Conservation (phyloP, 2,797 vertebrate genomes). For the Mareca penelope region DNA sequence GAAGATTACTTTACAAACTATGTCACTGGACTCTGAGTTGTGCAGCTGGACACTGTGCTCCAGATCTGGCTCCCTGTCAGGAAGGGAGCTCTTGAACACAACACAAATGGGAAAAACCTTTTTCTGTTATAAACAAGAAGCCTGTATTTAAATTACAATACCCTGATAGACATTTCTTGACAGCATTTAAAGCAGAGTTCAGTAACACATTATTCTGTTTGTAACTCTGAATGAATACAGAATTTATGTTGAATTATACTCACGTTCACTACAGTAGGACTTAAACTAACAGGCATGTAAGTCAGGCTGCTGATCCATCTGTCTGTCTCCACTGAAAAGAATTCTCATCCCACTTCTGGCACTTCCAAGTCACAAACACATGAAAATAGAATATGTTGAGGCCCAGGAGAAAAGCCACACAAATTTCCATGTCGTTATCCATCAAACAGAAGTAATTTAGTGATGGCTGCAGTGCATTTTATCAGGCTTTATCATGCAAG, state of each 20-base stretch:
- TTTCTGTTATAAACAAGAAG: background rate
- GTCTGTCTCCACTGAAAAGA: background rate
- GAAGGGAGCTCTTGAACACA: background rate
- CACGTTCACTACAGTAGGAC: background rate
- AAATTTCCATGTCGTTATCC: background rate
- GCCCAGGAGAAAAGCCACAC: background rate
- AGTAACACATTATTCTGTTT: background rate
- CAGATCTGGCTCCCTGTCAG: background rate
- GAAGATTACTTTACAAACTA: constrained; percentile 47
- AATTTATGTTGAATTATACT: background rate
- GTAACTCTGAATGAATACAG: background rate
- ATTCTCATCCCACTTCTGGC: background rate
- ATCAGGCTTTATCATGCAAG: background rate
- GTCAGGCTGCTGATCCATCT: background rate
- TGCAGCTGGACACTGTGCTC: background rate
- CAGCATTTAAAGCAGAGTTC: background rate
- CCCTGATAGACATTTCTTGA: background rate
- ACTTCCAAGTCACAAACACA: background rate
- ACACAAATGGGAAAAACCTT: background rate
- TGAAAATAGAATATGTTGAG: background rate
- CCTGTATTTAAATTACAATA: background rate
- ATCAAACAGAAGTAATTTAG: background rate
- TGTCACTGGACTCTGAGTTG: background rate
- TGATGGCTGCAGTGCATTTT: background rate
- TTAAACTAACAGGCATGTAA: background rate